Conservation (phyloP, 2,797 vertebrate species). For the Takifugu rubripes region DNA sequence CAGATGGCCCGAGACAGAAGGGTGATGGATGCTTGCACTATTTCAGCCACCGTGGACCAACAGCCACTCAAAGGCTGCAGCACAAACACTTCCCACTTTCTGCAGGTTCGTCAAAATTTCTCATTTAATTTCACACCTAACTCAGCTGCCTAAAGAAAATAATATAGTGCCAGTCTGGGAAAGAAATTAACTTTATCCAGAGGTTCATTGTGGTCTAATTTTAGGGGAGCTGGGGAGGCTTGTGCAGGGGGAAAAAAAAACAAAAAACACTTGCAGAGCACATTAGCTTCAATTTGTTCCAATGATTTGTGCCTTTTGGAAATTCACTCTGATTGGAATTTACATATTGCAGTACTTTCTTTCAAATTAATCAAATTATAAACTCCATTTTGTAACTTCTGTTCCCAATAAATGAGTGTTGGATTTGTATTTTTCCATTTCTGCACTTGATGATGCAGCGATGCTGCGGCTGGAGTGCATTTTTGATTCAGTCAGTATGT, state of each 20-base stretch:
- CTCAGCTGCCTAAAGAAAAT: slow-evolving; percentile 5
- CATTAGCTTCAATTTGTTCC: no score
- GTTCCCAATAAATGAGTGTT: neutral
- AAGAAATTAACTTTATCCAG: slow-evolving; percentile 6
- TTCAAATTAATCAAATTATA: neutral
- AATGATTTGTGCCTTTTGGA: neutral
- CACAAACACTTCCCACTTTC: slow-evolving; percentile 41
- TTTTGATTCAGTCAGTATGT: neutral
- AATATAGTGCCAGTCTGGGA: neutral
- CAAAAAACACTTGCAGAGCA: neutral
- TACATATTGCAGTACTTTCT: neutral
- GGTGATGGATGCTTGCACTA: slow-evolving; percentile 48
- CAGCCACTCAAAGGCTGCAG: slow-evolving; percentile 47
- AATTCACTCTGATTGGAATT: neutral
- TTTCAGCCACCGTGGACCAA: slow-evolving; percentile 51
- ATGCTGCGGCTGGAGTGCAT: neutral
- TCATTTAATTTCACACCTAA: slow-evolving; percentile 1
- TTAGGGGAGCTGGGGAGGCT: slow-evolving; percentile 1
- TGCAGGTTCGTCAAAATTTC: slow-evolving; percentile 28
- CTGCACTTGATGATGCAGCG: neutral
- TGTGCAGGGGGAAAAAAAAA: neutral
- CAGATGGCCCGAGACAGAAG: slow-evolving; percentile 63
- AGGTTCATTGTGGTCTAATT: neutral
- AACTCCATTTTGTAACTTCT: neutral
- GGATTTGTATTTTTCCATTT: no score